Evolutionary conservation across 2,797 vertebrate genomes (phyloP), one percentile per base, ranked within the genome.

Genomic region (Taeniopygia guttata): DNA sequence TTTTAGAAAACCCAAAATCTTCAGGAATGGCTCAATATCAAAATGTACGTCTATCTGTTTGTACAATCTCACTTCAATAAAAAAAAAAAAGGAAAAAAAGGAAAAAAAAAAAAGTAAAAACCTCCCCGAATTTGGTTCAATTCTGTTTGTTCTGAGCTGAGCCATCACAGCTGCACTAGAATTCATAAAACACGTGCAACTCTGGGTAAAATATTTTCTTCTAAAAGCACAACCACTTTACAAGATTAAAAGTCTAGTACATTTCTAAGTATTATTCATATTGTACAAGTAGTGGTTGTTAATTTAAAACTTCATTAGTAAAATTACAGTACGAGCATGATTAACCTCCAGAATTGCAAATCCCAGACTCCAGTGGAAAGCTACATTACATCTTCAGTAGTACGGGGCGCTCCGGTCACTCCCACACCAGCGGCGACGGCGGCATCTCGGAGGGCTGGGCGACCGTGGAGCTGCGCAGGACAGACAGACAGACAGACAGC

Each of bases 371-470:
- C 99, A 99, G 99, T 99, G 98, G 98, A 99, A 98, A 98, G 98
- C 99, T 99, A 99, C 99, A 96, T 98, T 98, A 97, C 97, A 97
- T 98, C 98, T 98, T 99, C 98, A 98, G 98, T 98, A 98, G 98
- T 99, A 98, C 92, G 74, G 96, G 95, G 94, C 56, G 97, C 95
- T 97, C 98, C 97, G 97, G 94, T 98, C 97, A 99, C 96, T 99
- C 99, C 99, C 99, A 99, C 96, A 99, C 99, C 98, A 99, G 98
- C 60, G 99, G 99, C 98, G 99, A 99, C 21, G 99, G 99, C 72
- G 99, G 99, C 99, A 99, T 99, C 98, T 99, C 99, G 82, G 99
- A 99, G 7, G 99, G 99, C 95, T 99, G 99, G 95, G 99, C 99
- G 91, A 99, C 99, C 74, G 99, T 99, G 97, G 99, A 99, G 98